Base-by-base conservation (phyloP, 1,140 invertebrate genomes). In the Sitophilus oryzae region DNA sequence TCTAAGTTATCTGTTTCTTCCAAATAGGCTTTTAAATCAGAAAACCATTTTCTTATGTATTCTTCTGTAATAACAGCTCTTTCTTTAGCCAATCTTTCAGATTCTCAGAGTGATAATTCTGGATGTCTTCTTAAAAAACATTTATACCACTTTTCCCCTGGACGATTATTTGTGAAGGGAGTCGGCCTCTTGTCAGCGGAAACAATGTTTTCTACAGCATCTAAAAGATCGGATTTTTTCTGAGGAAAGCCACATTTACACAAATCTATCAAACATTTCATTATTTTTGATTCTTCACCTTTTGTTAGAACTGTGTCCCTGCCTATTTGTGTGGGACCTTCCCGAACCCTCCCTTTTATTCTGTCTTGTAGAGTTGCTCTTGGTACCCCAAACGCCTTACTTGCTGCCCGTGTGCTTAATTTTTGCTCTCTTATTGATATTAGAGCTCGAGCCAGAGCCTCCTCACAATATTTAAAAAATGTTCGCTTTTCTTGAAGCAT, bases 361-460 rank as follows among this genome's bases (percentile, higher is more conserved):
- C 49, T 21, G 50, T 60, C 54, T 50, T 57, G 42, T 35, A 60
- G 19, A 45, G 59, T 60, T 30, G 30, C n/a, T n/a, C n/a, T 40
- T 35, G 58, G 54, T 42, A 43, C 38, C 37, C 20, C 20, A 52
- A 41, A 57, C 20, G 20, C 25, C 40, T 45, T 52, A 34, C 55
- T 52, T 20, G 55, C 48, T 46, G 51, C 55, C 43, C 48, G 41
- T 40, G 44, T 45, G 42, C 46, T 40, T 35, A 56, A 25, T 11
- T 37, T 50, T 22, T 56, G 23, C 4, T 56, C 40, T 38, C 43
- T 34, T 38, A 55, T 55, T 47, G 16, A 46, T 41, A 21, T 43
- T 30, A 48, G 18, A 25, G 35, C 53, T n/a, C 41, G 37, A 21
- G 15, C 19, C 41, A 49, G 35, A 42, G 25, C 6, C 19, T 50